Base-by-base conservation (phyloP, 1,140 invertebrate genomes). In the Drosophila parabipectinata region DNA sequence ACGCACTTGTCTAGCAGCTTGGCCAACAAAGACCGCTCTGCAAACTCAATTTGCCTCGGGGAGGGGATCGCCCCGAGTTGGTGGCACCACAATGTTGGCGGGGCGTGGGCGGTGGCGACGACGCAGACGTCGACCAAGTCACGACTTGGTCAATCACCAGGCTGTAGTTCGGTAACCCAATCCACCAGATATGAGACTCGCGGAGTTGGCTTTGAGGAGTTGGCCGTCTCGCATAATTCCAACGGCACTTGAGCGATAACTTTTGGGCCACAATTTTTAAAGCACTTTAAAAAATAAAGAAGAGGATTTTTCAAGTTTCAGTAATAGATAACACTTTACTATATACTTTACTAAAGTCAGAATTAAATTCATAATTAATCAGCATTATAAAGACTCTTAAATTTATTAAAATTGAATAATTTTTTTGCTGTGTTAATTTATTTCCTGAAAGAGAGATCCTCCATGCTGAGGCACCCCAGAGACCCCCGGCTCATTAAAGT, bases 1-100 rank as follows among this genome's bases (percentile, higher is more conserved):
- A 87, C 82, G 81, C 81, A 85, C 81, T 85, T 85, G 81, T 82
- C 81, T 77, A 63, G 79, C 32, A 39, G 58, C 68, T 74, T 47
- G 44, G 44, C 44, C 6, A 47, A 24, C 44, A 77, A 79, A 54
- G 72, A 37, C 30, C 37, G 63, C 51, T 45, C 45, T 55, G 72
- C 79, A 79, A 66, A 79, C 75, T 83, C 79, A 83, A 83, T 83
- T 83, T 79, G 53, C 57, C 26, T 7, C 26, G 26, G 26, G 34
- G 41, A 37, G 51, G 32, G 30, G 14, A 53, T 18, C 26, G 50
- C 34, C 34, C 3, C 34, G 10, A 37, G n/a, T 8, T 21, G 14
- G 48, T 18, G 48, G 52, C 52, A 32, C 18, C 52, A 71, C 67
- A 72, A 45, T 48, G 72, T 56, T 56, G 50, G 59, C n/a, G 53